A percentile compares a stretch with the other conserved stretches of the same genome.
phyloP scores from a whole-genome alignment of 2,797 vertebrate genomes.

The Anisognathus igniventris region DNA sequence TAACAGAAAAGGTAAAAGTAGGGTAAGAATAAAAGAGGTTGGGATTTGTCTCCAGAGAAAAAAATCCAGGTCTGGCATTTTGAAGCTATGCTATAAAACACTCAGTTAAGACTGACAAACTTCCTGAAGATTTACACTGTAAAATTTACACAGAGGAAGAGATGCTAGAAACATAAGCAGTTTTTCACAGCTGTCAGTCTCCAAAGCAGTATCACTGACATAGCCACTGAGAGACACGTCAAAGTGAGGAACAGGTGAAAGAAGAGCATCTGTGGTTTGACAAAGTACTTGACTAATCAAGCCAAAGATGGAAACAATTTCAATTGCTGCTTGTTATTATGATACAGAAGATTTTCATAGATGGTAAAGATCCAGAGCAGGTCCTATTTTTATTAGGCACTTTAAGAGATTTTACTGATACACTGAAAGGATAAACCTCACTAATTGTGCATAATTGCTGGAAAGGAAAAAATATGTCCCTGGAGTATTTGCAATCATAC shows the following conservation, averaged over 20 bases:
- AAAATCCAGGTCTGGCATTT: neutral
- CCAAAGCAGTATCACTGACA: neutral
- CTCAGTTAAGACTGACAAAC: neutral
- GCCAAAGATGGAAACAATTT: neutral
- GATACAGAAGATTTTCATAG: neutral
- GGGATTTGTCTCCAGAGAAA: neutral
- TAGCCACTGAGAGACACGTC: neutral
- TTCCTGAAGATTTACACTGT: neutral
- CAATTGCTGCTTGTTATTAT: neutral
- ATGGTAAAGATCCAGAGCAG: neutral
- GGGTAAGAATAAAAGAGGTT: neutral
- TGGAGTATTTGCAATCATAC: neutral
- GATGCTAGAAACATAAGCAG: neutral
- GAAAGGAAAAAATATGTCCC: neutral
- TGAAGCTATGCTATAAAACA: neutral
- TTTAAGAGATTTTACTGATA: neutral
- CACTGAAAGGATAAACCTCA: neutral
- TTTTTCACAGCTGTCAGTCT: conserved; percentile 19
- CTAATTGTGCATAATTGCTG: neutral
- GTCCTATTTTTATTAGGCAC: neutral
- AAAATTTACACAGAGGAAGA: neutral
- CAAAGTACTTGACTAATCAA: neutral
- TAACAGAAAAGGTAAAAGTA: neutral
- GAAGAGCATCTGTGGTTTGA: neutral
- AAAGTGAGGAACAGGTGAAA: conserved; percentile 11